phyloP scores from a whole-genome alignment of 2,888 invertebrate genomes.

The Drosophila hamatofila region DNA sequence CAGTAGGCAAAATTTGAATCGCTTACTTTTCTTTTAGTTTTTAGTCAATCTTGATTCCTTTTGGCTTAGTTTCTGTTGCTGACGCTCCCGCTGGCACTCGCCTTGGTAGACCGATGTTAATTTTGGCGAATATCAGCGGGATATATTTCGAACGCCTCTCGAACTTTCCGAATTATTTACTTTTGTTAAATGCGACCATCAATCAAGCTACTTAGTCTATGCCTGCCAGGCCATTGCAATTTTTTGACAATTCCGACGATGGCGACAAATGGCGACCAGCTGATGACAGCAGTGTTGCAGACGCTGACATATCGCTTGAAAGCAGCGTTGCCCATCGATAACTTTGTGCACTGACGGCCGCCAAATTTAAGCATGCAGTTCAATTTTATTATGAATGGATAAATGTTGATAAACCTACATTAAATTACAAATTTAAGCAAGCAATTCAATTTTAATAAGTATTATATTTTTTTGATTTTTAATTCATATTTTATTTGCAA shows the following conservation, averaged over 20 bases:
- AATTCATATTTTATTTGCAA: no score
- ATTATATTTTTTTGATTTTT: no score
- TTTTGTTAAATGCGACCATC: conserved; percentile 29
- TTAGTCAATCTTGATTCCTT: conserved; percentile 35
- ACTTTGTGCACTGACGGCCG: background rate
- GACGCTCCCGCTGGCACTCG: conserved; percentile 36
- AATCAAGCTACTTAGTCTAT: conserved; percentile 26
- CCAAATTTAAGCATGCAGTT: conserved; percentile 81
- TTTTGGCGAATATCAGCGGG: conserved; percentile 53
- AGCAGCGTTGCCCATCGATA: conserved; percentile 9
- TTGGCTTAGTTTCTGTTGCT: conserved; percentile 6
- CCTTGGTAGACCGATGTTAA: conserved; percentile 17
- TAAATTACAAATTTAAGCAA: conserved; percentile 7
- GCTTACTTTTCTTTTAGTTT: conserved; percentile 41
- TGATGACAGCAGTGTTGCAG: conserved; percentile 22
- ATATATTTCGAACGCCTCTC: conserved; percentile 19
- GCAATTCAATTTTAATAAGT: conserved; percentile 94
- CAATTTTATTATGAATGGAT: conserved; percentile 75
- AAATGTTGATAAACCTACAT: background rate
- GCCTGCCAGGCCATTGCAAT: conserved; percentile 25
- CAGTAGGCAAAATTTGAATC: conserved; percentile 30
- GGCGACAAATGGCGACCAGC: conserved; percentile 29
- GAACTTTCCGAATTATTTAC: conserved; percentile 28
- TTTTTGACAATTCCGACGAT: conserved; percentile 21
- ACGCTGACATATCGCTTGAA: background rate